Evolutionary conservation across 2,113 vertebrate species (phyloP).

Genomic region (Rynchops niger): DNA sequence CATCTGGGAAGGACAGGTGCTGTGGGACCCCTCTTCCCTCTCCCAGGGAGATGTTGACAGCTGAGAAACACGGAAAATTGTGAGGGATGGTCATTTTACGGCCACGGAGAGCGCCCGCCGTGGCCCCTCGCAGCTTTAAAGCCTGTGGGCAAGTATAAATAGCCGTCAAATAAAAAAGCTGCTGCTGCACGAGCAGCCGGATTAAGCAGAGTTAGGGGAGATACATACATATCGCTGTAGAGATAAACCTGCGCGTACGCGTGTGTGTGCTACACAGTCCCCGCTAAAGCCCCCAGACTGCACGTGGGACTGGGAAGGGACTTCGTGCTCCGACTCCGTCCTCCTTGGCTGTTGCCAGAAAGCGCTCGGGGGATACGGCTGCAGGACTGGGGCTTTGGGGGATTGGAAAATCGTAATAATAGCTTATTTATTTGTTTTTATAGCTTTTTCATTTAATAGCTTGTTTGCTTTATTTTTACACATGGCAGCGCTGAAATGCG

Average conservation of each 20-base stretch:
- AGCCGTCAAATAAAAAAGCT: background rate
- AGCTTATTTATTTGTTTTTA: background rate
- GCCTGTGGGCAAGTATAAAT: background rate
- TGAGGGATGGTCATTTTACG: fast-evolving
- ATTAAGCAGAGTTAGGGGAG: too few species aligned
- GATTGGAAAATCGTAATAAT: background rate
- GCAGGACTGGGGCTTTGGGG: background rate
- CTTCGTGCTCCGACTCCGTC: fast-evolving
- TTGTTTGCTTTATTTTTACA: background rate
- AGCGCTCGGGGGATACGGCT: fast-evolving
- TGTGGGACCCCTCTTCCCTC: background rate
- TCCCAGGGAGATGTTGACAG: background rate
- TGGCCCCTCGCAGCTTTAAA: background rate
- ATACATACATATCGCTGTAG: background rate
- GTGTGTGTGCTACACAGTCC: background rate
- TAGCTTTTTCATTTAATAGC: background rate
- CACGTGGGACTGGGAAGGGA: background rate
- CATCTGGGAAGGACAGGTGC: background rate
- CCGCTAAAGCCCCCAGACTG: background rate
- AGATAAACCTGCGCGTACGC: fast-evolving
- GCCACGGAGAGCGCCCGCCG: fast-evolving
- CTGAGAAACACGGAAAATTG: too few species aligned
- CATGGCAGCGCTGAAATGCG: background rate
- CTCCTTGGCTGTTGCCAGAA: background rate
- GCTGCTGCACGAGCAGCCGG: background rate